Percentiles rank a stretch among this genome's conserved stretches.
Evolutionary conservation across 2,888 invertebrate genomes (phyloP).

Genomic region (Cloeon dipterum): DNA sequence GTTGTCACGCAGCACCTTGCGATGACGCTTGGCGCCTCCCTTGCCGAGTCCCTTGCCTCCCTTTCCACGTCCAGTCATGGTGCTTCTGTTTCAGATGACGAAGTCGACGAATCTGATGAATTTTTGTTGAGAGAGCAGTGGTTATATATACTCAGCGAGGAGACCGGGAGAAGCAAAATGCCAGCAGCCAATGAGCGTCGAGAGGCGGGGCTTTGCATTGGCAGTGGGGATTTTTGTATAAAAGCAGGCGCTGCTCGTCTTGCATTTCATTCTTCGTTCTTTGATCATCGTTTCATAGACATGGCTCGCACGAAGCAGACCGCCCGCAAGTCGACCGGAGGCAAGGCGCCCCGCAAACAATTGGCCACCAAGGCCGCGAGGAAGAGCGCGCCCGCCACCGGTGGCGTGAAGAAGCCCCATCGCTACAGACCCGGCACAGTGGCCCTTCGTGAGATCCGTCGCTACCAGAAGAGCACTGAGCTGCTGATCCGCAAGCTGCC

Average conservation of each 20-base stretch:
- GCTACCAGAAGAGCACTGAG: conserved; percentile 28
- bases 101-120: too few relatives aligned
- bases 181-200: too few relatives aligned
- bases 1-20: conserved; percentile 56
- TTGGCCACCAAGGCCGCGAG: conserved; percentile 27
- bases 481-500: conserved; percentile 26
- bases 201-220: too few relatives aligned
- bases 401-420: conserved; percentile 29
- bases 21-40: conserved; percentile 60
- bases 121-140: too few relatives aligned
- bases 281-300: too few relatives aligned
- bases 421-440: conserved; percentile 33
- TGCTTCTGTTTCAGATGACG: background rate
- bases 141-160: too few relatives aligned
- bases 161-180: too few relatives aligned
- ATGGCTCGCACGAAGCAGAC: conserved; percentile 32
- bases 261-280: too few relatives aligned
- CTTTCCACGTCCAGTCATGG: conserved; percentile 59
- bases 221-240: too few relatives aligned
- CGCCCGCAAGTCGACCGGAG: conserved; percentile 28
- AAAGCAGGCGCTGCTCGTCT: too few relatives aligned
- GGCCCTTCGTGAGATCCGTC: conserved; percentile 41
- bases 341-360: conserved; percentile 28
- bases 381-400: conserved; percentile 26
- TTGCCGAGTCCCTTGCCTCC: conserved; percentile 58